Evolutionary conservation across 2,113 vertebrate species (phyloP), one percentile per base, ranked within the genome.

Genomic region (Nematolebias whitei): DNA sequence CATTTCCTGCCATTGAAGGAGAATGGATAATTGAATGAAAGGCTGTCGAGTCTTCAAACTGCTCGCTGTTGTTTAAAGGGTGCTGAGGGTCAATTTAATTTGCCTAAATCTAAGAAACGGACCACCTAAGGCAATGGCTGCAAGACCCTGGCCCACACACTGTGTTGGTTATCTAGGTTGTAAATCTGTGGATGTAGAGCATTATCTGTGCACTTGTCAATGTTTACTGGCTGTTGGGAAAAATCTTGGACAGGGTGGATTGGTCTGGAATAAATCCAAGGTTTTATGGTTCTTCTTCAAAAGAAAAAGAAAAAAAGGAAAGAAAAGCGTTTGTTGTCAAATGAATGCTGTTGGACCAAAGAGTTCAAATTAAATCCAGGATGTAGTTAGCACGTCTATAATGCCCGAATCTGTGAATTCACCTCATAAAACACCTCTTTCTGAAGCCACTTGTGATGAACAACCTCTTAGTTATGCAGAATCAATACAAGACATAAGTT

Each of bases 11-110:
- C 41, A 35, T n/a, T 29, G 64, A 47, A 85, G 65, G 48, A 74
- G 58, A 69, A 71, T 60, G 38, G 51, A 52, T 90, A 85, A 89
- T 90, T 82, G 88, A 87, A 87, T 72, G 76, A 76, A 57, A 32
- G 56, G 62, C 68, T 32, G 57, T 66, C 67, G 60, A 56, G 71
- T 78, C 74, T 82, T 82, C 76, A 71, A 87, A 79, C 66, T 65
- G 75, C 74, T 76, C 52, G 73, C 69, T 57, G 63, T 73, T 84
- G 75, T 55, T 84, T 84, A 60, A 70, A 71, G 65, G 52, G 54
- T 43, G 54, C 58, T 60, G 58, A 54, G 59, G 78, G 82, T 80
- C 78, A 84, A 86, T 79, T 83, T 78, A 65, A 88, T 86, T 88
- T 70, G 75, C 70, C 68, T 80, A 65, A 83, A 83, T 82, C 76